Conservation (phyloP, 2,113 vertebrate species). For the Anguilla japonica region DNA sequence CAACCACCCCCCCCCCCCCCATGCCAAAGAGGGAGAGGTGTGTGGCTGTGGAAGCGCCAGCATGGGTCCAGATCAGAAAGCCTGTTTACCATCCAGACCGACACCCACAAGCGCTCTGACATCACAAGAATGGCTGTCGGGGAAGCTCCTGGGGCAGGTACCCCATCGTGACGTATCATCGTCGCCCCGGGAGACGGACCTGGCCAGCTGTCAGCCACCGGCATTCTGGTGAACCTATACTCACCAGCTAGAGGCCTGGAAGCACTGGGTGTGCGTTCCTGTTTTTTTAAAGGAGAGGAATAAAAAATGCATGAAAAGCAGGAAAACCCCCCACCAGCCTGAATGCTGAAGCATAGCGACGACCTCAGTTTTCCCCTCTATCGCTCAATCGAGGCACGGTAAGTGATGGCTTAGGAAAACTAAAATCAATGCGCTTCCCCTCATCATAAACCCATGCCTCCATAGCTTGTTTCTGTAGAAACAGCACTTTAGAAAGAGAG, state of each 20-base stretch:
- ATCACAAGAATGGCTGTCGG: constrained; percentile 40
- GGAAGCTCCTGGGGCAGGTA: constrained; percentile 17
- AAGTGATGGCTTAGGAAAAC: neutral
- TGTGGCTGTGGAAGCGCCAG: constrained; percentile 6
- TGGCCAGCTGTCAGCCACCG: neutral
- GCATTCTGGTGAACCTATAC: neutral
- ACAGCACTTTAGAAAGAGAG: neutral
- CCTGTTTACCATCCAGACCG: constrained; percentile 39
- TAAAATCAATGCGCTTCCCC: neutral
- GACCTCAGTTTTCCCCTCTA: neutral
- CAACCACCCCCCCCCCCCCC: neutral
- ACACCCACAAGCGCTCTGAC: constrained; percentile 42
- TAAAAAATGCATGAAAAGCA: too few relatives aligned
- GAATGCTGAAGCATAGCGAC: neutral
- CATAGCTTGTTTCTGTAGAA: constrained; percentile 1
- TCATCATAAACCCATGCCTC: neutral
- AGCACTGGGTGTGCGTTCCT: too few relatives aligned
- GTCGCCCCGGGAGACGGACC: constrained; percentile 7
- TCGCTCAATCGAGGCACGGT: neutral
- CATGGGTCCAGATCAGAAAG: constrained; percentile 17
- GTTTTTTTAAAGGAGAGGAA: too few relatives aligned
- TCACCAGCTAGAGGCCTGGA: too few relatives aligned
- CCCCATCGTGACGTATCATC: constrained; percentile 35
- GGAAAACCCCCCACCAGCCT: too few relatives aligned
- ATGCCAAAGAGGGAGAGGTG: neutral